Conservation (phyloP, 2,113 vertebrate species). For the Brachyhypopomus occidentalis region DNA sequence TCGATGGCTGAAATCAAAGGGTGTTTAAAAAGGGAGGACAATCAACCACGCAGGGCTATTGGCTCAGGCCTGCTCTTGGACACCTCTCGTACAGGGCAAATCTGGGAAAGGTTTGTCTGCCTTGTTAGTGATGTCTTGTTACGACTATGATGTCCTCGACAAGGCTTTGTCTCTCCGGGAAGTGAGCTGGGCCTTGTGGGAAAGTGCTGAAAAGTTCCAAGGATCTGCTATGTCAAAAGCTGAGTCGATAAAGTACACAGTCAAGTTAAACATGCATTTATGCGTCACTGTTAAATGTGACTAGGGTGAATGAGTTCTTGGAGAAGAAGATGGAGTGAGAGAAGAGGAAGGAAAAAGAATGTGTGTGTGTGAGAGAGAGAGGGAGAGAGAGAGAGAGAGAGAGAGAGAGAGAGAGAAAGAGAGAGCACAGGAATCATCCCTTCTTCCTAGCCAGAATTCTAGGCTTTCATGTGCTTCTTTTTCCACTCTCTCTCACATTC, state of each 20-base stretch:
- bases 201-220: too few relatives aligned
- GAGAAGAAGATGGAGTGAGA: constrained; percentile 6
- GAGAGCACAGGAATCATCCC: constrained; percentile 3
- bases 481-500: constrained; percentile 29
- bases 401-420: neutral
- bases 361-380: neutral
- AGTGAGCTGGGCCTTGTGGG: neutral
- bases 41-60: too few relatives aligned
- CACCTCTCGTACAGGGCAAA: too few relatives aligned
- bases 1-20: too few relatives aligned
- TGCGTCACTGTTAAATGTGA: neutral
- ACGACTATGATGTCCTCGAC: too few relatives aligned
- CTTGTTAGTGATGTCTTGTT: too few relatives aligned
- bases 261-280: neutral
- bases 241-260: neutral
- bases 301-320: constrained; percentile 24
- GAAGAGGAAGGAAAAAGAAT: constrained; percentile 16
- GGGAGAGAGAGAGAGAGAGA: neutral
- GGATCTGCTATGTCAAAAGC: neutral
- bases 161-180: neutral
- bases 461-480: neutral
- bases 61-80: too few relatives aligned
- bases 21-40: too few relatives aligned
- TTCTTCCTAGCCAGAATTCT: constrained; percentile 26
- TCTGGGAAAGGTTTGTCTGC: too few relatives aligned